phyloP scores from a whole-genome alignment of 2,113 vertebrate species.

The Urocolius indicus region DNA sequence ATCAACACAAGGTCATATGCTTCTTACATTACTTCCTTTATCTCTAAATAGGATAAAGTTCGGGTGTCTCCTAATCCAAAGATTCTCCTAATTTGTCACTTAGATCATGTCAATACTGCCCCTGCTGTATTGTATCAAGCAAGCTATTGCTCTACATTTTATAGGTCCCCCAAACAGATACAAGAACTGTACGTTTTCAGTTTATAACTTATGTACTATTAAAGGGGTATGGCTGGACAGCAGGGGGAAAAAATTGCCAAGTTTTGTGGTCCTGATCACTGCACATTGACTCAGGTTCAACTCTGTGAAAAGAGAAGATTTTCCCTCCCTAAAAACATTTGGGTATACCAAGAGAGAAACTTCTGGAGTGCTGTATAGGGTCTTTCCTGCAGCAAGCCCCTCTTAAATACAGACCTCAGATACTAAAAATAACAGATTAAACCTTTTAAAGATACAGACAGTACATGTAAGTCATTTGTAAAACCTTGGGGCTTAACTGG shows the following conservation, averaged over 20 bases:
- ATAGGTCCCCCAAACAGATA: neutral
- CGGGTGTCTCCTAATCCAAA: neutral
- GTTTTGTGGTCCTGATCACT: neutral
- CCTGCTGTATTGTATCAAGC: neutral
- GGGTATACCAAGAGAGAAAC: neutral
- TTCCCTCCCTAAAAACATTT: neutral
- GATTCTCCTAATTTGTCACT: neutral
- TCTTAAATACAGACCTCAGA: neutral
- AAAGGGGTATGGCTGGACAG: neutral
- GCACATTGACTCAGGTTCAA: neutral
- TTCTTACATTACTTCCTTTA: neutral
- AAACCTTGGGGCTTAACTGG: neutral
- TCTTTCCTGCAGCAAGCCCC: neutral
- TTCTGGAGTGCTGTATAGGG: neutral
- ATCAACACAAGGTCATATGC: neutral
- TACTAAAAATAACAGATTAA: neutral
- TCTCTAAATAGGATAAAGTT: neutral
- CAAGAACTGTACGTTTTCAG: neutral
- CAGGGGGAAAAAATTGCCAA: neutral
- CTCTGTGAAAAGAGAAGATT: neutral
- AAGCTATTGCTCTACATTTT: neutral
- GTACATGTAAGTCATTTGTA: neutral
- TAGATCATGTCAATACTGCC: neutral
- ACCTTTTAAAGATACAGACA: neutral
- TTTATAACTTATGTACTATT: neutral